Base-by-base conservation (phyloP, 1,140 invertebrate species). In the Drosophila bifasciata region DNA sequence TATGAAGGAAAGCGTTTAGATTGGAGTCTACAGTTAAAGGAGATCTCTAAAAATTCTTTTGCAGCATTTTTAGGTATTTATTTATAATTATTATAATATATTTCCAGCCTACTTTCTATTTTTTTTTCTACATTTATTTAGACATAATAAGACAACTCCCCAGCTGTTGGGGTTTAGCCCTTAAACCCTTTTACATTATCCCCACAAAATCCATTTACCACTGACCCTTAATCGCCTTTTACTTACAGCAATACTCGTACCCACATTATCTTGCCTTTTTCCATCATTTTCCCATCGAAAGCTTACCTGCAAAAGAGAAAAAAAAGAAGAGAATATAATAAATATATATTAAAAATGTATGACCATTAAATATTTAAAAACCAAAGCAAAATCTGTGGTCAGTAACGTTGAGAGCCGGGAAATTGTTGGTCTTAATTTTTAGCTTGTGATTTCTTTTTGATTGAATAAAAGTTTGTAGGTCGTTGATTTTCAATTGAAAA, bases 271-370 rank as follows among this genome's bases (percentile, higher is more conserved):
- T 25, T 36, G 41, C 17, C 23, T 2, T 11, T 11, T 13, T 9
- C 25, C 17, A 17, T 16, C 6, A 39, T 55, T 1, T 3, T 28
- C 25, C 39, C 39, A 15, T 15, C 15, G 19, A 15, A 32, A 5
- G 44, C 75, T 75, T 76, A 83, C 79, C 79, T 83, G 71, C 8
- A 72, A 85, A 41, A 72, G 79, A 41, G 66, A 72, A 17, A 48
- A 44, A 62, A 23, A 0, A 13, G 15, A 50, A 50, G 19, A 21
- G 4, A 21, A 21, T 21, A 55, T n/a, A 40, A 41, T 28, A 45
- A 43, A 48, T 40, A 55, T 57, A 25, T 63, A 69, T 23, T 70
- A 40, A 48, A 48, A 39, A 48, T 73, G n/a, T 40, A 49, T 48
- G 62, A 23, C 15, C 11, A 67, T 56, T 41, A 67, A 68, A 67